Conservation (phyloP, 2,797 vertebrate genomes). For the Myripristis jacobus region DNA sequence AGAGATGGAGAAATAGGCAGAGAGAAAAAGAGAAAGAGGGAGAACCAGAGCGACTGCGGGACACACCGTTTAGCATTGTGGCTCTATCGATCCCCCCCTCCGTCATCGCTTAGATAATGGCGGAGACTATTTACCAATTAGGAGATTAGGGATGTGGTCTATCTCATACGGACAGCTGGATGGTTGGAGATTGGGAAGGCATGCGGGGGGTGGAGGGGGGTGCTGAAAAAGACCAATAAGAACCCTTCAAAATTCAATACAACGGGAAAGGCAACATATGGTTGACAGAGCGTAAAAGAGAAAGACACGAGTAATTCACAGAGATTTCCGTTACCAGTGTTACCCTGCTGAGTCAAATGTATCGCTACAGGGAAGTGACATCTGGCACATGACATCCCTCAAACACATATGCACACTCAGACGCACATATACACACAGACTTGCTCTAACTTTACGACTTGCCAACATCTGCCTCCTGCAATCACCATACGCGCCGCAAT, state of each 20-base stretch:
- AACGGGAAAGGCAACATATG: constrained; percentile 50
- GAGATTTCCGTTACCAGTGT: constrained; percentile 36
- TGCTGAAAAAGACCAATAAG: constrained; percentile 8
- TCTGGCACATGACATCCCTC: constrained; percentile 54
- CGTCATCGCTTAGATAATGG: constrained; percentile 72
- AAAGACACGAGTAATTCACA: constrained; percentile 29
- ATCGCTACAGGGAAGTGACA: constrained; percentile 56
- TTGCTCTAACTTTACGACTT: background rate
- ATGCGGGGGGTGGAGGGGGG: background rate
- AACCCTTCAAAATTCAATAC: constrained; percentile 37
- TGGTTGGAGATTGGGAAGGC: constrained; percentile 34
- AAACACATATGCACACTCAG: constrained; percentile 30
- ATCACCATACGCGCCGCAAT: constrained; percentile 23
- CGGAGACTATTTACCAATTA: constrained; percentile 71
- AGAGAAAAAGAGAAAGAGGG: constrained; percentile 41
- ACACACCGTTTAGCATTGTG: constrained; percentile 65
- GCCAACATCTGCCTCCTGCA: constrained; percentile 47
- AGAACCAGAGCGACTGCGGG: constrained; percentile 57
- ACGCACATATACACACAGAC: background rate
- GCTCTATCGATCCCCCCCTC: constrained; percentile 69
- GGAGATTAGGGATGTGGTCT: constrained; percentile 69
- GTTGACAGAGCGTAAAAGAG: constrained; percentile 37
- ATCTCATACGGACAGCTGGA: constrained; percentile 51
- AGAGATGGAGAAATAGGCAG: constrained; percentile 37
- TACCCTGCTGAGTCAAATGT: constrained; percentile 57